phyloP scores from a whole-genome alignment of 2,888 invertebrate genomes.

The Sesamia inferens region DNA sequence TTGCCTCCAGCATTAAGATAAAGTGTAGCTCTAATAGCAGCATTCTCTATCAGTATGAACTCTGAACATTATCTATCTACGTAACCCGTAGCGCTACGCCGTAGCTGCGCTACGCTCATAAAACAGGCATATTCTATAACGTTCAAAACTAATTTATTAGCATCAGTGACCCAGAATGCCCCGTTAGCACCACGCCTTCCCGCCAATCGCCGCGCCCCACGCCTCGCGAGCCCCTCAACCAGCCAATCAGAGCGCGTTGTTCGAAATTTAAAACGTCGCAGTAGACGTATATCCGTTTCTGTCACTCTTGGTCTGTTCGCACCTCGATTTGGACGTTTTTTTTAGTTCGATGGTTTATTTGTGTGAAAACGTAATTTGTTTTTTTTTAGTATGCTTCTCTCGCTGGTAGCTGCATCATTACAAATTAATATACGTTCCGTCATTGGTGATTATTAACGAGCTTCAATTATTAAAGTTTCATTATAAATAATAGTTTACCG shows the following conservation, averaged over 20 bases:
- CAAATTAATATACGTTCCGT: slow-evolving; percentile 27
- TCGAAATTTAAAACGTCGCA: slow-evolving; percentile 80
- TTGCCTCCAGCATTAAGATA: not conserved
- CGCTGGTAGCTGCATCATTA: not conserved
- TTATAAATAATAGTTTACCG: slow-evolving; percentile 7
- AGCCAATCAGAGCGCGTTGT: slow-evolving; percentile 85
- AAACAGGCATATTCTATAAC: slow-evolving; percentile 77
- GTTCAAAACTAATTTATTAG: slow-evolving; percentile 80
- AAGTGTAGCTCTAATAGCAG: not conserved
- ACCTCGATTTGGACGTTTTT: slow-evolving; percentile 51
- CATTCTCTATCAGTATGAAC: slow-evolving; percentile 28
- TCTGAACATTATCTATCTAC: slow-evolving; percentile 53
- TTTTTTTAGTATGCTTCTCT: not conserved
- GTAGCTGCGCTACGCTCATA: slow-evolving; percentile 76
- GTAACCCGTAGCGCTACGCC: slow-evolving; percentile 75
- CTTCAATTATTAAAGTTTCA: slow-evolving; percentile 15
- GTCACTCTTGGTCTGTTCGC: slow-evolving; percentile 71
- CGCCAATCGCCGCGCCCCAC: slow-evolving; percentile 80
- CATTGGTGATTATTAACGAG: slow-evolving; percentile 17
- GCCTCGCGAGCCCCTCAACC: slow-evolving; percentile 80
- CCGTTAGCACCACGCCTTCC: slow-evolving; percentile 82
- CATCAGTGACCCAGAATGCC: slow-evolving; percentile 76
- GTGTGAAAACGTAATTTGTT: slow-evolving; percentile 45
- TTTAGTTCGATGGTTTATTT: slow-evolving; percentile 45
- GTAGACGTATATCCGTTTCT: slow-evolving; percentile 80